Conservation (phyloP, 2,797 vertebrate species). For the Halcyon leucocephala region DNA sequence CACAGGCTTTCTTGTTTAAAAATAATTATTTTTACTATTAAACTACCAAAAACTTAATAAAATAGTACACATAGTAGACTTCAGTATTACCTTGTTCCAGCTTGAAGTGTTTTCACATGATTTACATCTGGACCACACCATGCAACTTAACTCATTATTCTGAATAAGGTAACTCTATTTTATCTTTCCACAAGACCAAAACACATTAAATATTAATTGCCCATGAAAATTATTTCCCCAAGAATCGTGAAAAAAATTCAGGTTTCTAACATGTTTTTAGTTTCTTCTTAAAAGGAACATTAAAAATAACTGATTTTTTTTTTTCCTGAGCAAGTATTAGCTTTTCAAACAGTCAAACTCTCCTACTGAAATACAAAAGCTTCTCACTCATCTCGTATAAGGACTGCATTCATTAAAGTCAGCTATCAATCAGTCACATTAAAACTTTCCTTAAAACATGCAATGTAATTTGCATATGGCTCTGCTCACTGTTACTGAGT, state of each 20-base stretch:
- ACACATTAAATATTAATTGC: not conserved
- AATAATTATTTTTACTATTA: not conserved
- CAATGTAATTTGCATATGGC: not conserved
- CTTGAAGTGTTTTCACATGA: not conserved
- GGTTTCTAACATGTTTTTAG: not conserved
- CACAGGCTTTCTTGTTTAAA: not conserved
- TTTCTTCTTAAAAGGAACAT: not conserved
- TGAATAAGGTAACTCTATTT: not conserved
- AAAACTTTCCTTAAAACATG: not conserved
- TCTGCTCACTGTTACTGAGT: not conserved
- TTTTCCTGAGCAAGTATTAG: not conserved
- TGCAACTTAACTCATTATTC: not conserved
- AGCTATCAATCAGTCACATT: conserved; percentile 37
- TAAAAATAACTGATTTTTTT: not conserved
- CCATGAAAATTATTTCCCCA: not conserved
- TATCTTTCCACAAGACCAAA: not conserved
- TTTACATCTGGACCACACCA: not conserved
- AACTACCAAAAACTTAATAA: not conserved
- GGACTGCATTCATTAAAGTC: conserved; percentile 32
- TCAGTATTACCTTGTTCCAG: not conserved
- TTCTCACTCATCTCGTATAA: not conserved
- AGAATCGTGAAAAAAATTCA: not conserved
- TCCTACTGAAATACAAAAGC: conserved; percentile 31
- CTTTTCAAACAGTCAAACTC: conserved; percentile 16
- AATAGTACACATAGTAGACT: not conserved